Conservation (phyloP, 2,113 vertebrate species). For the cattle (Bos taurus) region ARS-UCD2.0 NC_037329.1:134253501-134254000, state of each 20-base stretch:
- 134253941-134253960: neutral
- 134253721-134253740: neutral
- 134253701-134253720: accelerated
- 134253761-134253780: neutral
- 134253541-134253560: accelerated
- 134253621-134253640: too few species aligned
- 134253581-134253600: accelerated
- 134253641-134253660: too few species aligned
- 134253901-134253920: neutral
- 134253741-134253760: neutral
- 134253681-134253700: neutral
- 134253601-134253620: neutral
- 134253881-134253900: neutral
- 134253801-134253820: neutral
- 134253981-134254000: neutral
- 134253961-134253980: neutral
- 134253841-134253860: neutral
- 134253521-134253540: accelerated
- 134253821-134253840: neutral
- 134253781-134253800: neutral
- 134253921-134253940: neutral
- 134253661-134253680: accelerated
- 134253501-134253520: too few species aligned
- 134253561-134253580: accelerated
- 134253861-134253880: neutral